These are phyloP conservation scores for Erebia palarica DNA, from an alignment of 2,888 invertebrate genomes.

Conservation along the genomic window DNA sequence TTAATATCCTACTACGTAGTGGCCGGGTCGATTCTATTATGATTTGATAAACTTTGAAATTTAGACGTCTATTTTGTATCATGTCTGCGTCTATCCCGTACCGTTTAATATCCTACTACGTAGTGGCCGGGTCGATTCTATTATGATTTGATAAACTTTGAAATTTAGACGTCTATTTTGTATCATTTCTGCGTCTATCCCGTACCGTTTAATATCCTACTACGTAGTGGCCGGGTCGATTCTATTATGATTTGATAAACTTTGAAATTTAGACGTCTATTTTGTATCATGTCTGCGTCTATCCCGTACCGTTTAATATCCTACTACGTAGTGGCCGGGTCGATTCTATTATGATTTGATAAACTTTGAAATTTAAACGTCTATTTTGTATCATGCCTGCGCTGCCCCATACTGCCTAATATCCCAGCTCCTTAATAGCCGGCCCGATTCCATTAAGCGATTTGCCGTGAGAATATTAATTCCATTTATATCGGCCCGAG, in stretches of 20 bases:
- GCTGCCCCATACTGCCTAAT: constrained; percentile 15
- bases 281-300: background rate
- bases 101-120: constrained; percentile 28
- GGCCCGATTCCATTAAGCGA: constrained; percentile 39
- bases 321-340: constrained; percentile 27
- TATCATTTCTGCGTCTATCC: background rate
- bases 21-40: constrained; percentile 39
- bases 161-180: background rate
- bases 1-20: constrained; percentile 32
- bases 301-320: constrained; percentile 23
- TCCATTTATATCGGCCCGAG: constrained; percentile 41
- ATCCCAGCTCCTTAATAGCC: constrained; percentile 31
- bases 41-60: no score
- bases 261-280: no score
- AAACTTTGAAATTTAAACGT: no score
- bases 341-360: constrained; percentile 37
- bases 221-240: constrained; percentile 32
- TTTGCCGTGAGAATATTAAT: constrained; percentile 44
- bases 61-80: background rate
- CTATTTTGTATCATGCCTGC: background rate
- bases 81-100: background rate
- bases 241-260: constrained; percentile 34
- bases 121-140: constrained; percentile 36
- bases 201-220: constrained; percentile 25
- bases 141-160: constrained; percentile 25